These are phyloP conservation scores for Atherinomorus stipes DNA, from an alignment of 2,113 vertebrate species.

Conservation along the genomic window DNA sequence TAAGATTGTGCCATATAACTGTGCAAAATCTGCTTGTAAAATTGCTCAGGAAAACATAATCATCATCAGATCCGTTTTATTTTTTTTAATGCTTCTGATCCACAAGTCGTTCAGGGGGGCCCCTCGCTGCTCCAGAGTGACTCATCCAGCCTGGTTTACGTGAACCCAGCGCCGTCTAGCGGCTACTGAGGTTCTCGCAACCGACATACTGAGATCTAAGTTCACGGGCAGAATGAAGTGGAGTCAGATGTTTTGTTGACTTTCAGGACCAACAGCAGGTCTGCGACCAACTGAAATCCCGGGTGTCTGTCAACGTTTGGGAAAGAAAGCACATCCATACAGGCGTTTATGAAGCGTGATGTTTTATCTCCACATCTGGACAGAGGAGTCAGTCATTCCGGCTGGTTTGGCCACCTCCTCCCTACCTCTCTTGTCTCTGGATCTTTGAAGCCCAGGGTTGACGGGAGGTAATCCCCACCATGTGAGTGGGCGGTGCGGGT, in stretches of 20 bases:
- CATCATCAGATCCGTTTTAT: too few species aligned
- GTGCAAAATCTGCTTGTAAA: neutral
- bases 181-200: conserved; percentile 11
- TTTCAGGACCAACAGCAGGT: conserved; percentile 16
- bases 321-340: neutral
- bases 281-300: neutral
- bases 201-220: neutral
- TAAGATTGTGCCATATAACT: neutral
- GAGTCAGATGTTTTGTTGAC: conserved; percentile 17
- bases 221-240: neutral
- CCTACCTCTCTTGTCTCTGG: conserved; percentile 17
- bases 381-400: neutral
- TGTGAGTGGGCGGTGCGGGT: conserved; percentile 93
- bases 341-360: neutral
- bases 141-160: conserved; percentile 44
- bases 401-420: neutral
- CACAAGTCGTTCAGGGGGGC: conserved; percentile 2
- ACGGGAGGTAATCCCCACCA: conserved; percentile 92
- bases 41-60: too few species aligned
- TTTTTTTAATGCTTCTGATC: conserved; percentile 8
- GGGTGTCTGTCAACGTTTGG: neutral
- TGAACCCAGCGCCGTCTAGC: conserved; percentile 63
- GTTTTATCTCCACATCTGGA: conserved; percentile 9
- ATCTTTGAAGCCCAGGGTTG: conserved; percentile 67
- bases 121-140: conserved; percentile 38